Evolutionary conservation across 1,140 invertebrate species (phyloP), one percentile per base, ranked within the genome.

Genomic region (Harlomillsia oculata): DNA sequence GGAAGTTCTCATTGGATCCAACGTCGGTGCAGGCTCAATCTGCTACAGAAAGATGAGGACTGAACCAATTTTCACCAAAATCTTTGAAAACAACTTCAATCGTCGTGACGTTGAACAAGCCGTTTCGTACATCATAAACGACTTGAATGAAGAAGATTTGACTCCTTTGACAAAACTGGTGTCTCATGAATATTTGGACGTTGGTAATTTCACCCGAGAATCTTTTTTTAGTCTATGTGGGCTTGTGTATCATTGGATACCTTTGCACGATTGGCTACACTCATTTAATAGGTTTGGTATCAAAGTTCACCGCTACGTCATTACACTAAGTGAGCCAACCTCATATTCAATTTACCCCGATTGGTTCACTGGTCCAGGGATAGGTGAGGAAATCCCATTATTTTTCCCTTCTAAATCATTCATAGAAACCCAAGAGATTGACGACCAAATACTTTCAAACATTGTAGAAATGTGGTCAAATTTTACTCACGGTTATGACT

Each of bases 1-100:
- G 18, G 9, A 28, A 30, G 26, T 56, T 11, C 44, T 56, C 43
- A 40, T 56, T 37, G 54, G 54, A n/a, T 30, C 48, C 30, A 56
- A 49, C 21, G 16, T n/a, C 18, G 54, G 45, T 16, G 32, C 32
- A 8, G 54, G 54, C 2, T 56, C 43, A 8, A 5, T 56, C 5
- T 56, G 54, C 45, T 56, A 48, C 18, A 14, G 37, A 14, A 43
- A 43, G 18, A 25, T 43, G 20, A 20, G 20, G 8, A 43, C 13
- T 2, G 20, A 2, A 23, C 21, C 16, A 21, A 16, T 2, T 23
- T 3, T 43, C 13, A 8, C 13, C 6, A 5, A 34, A 34, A 9
- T 34, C n/a, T n/a, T 8, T n/a, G 8, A n/a, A 9, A 34, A n/a
- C 8, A 34, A 34, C 26, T 43, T 43, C 8, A 43, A 20, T 43